A percentile compares a stretch with the other conserved stretches of the same genome.
Evolutionary conservation across 2,888 invertebrate genomes (phyloP).

Genomic region (Abrostola tripartita): DNA sequence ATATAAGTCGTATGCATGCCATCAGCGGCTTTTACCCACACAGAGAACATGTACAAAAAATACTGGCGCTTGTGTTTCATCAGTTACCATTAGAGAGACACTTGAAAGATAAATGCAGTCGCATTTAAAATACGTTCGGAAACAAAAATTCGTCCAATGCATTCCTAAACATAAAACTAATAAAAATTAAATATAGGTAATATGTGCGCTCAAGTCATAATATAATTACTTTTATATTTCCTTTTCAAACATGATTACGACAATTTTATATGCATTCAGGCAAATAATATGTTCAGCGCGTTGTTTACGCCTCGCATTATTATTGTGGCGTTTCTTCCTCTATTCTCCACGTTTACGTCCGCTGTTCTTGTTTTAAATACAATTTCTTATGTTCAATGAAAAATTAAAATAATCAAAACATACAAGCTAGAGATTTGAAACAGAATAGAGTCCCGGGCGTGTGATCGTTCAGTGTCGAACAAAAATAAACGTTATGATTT

Average conservation of each 20-base stretch:
- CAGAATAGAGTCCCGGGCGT: slow-evolving; percentile 84
- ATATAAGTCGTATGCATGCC: slow-evolving; percentile 75
- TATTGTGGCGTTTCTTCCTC: slow-evolving; percentile 54
- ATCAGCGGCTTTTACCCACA: slow-evolving; percentile 76
- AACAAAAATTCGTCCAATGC: slow-evolving; percentile 33
- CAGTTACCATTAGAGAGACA: slow-evolving; percentile 81
- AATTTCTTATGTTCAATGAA: slow-evolving; percentile 76
- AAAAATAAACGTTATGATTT: slow-evolving; percentile 86
- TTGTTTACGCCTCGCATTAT: slow-evolving; percentile 50
- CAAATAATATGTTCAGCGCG: slow-evolving; percentile 36
- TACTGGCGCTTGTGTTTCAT: slow-evolving; percentile 75
- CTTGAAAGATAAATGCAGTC: slow-evolving; percentile 80
- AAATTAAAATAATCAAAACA: slow-evolving; percentile 83
- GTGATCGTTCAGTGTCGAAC: slow-evolving; percentile 83
- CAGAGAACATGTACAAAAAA: slow-evolving; percentile 67
- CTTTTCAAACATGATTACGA: slow-evolving; percentile 50
- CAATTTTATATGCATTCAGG: slow-evolving; percentile 51
- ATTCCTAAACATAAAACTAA: slow-evolving; percentile 27
- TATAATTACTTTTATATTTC: slow-evolving; percentile 55
- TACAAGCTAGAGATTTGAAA: slow-evolving; percentile 81
- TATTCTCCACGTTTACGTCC: slow-evolving; percentile 53
- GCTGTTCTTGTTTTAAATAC: slow-evolving; percentile 66
- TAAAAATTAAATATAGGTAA: slow-evolving; percentile 19
- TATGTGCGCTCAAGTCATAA: slow-evolving; percentile 22
- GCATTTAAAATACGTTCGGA: slow-evolving; percentile 54